These are phyloP conservation scores for Eudemis profundana DNA, from an alignment of 2,888 invertebrate species.

Conservation along the genomic window DNA sequence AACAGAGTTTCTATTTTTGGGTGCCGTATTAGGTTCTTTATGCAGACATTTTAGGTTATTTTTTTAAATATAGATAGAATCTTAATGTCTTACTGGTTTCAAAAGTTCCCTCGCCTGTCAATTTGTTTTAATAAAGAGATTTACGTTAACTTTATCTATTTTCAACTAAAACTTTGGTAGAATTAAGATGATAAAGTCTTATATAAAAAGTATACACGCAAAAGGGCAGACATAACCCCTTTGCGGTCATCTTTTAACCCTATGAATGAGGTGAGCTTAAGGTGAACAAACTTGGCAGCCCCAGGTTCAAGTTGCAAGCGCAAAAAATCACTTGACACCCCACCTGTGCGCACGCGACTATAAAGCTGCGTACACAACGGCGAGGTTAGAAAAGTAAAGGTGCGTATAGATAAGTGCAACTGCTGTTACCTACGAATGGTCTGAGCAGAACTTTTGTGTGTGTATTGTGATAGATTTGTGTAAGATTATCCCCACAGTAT, in stretches of 20 bases:
- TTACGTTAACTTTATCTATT: no score
- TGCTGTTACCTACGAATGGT: no score
- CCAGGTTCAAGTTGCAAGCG: conserved; percentile 6
- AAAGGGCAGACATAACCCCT: neutral
- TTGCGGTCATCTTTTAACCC: conserved; percentile 6
- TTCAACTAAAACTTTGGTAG: no score
- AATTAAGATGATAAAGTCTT: no score
- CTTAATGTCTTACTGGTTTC: neutral
- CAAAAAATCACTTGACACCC: conserved; percentile 21
- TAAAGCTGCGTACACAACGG: neutral
- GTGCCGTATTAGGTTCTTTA: neutral
- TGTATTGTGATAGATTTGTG: no score
- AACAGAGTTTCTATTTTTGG: conserved; percentile 26
- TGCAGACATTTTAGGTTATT: neutral
- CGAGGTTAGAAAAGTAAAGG: neutral
- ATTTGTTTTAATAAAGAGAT: no score
- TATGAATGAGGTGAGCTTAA: conserved; percentile 15
- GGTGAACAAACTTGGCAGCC: conserved; percentile 20
- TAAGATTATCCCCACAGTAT: no score
- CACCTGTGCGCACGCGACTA: conserved; percentile 25
- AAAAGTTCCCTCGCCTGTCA: neutral
- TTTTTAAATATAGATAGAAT: neutral
- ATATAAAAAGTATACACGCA: no score
- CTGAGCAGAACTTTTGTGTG: no score
- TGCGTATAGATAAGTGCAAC: neutral